phyloP scores from a whole-genome alignment of 23 tunicate genomes.

The Styela clava region DNA sequence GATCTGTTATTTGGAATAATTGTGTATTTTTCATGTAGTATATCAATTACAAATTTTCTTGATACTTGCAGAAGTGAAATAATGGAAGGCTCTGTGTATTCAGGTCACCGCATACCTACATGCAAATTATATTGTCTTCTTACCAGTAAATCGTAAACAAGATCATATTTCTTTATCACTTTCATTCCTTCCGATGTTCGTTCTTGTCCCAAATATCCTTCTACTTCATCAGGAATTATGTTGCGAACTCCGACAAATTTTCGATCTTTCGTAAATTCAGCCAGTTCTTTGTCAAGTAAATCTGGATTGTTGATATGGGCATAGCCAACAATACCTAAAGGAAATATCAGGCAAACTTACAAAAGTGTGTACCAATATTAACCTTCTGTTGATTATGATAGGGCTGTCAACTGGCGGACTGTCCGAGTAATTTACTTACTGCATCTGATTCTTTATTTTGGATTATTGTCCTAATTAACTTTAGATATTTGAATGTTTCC shows the following conservation, averaged over 20 bases:
- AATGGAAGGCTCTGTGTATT: neutral
- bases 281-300: slow-evolving; percentile 31
- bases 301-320: slow-evolving; percentile 47
- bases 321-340: slow-evolving; percentile 82
- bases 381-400: neutral
- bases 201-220: slow-evolving; percentile 63
- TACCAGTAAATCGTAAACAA: slow-evolving; percentile 76
- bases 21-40: neutral
- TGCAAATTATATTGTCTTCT: too few species aligned
- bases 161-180: slow-evolving; percentile 37
- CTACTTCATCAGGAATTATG: slow-evolving; percentile 38
- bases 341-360: neutral
- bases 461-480: too few species aligned
- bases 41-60: neutral
- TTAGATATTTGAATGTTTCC: too few species aligned
- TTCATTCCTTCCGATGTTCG: slow-evolving; percentile 55
- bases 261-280: slow-evolving; percentile 34
- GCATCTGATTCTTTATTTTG: too few species aligned
- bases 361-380: neutral
- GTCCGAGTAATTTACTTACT: too few species aligned
- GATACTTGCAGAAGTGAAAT: neutral
- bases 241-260: slow-evolving; percentile 80
- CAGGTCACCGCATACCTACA: too few species aligned
- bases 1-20: slow-evolving; percentile 28
- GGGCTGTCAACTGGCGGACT: neutral